Base-by-base conservation (phyloP, 2,888 invertebrate genomes). In the Trichopoda pennipes region DNA sequence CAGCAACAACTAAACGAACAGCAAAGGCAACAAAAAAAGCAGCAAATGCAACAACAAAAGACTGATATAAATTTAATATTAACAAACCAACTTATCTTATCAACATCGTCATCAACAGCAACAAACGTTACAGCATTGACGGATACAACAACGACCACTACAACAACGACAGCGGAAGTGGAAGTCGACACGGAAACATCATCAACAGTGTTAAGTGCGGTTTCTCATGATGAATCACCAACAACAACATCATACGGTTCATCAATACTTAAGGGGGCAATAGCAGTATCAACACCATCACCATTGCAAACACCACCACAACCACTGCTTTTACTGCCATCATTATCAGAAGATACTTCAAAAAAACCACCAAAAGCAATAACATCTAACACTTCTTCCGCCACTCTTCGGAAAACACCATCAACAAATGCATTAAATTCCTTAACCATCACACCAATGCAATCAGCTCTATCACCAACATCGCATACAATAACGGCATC, bases 131-230 rank as follows among this genome's bases (percentile, higher is more conserved):
- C 84, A 61, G 53, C 84, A 56, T 82, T 83, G 58, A 77, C 74
- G 60, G 69, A 84, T 73, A 84, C 85, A 82, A 73, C 84, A 75
- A 64, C 81, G 28, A 76, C 70, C 72, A 72, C 79, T 28, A 58
- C 73, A 66, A 68, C 72, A 73, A 76, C 70, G 19, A 44, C 42
- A 63, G 68, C 58, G 72, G 76, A 75, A 60, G 75, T 78, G 75
- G 82, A 79, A 69, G 81, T 78, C 53, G 81, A 83, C 80, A 73
- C 82, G 78, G 79, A 80, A 78, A 83, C 80, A 76, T 69, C 75
- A 73, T 79, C 85, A 82, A 81, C 84, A 83, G 78, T 84, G 78
- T 84, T 83, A 81, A 73, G 82, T 84, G 80, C 60, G 70, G 77
- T 74, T 74, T 83, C 80, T 70, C 66, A 68, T 83, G 69, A 85